These are phyloP conservation scores for Anarrhichthys ocellatus DNA, from an alignment of 2,113 vertebrate species.

Conservation along the genomic window DNA sequence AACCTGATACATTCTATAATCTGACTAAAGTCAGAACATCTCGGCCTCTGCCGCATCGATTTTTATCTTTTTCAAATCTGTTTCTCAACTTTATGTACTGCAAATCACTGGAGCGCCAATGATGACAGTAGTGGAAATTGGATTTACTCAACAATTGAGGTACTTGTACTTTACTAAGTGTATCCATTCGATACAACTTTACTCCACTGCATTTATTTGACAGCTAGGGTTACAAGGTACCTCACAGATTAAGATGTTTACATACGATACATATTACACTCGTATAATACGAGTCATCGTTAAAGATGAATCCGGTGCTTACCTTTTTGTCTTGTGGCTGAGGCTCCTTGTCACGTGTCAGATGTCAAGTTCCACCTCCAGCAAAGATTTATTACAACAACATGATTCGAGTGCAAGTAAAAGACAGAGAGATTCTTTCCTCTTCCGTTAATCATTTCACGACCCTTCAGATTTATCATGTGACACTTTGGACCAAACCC, in stretches of 20 bases:
- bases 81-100: background rate
- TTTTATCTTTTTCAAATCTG: background rate
- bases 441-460: background rate
- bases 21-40: background rate
- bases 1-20: background rate
- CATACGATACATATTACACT: too few relatives aligned
- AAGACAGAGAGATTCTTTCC: background rate
- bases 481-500: background rate
- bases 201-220: background rate
- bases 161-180: background rate
- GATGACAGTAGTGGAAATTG: background rate
- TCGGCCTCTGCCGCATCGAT: background rate
- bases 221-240: background rate
- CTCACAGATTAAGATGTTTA: background rate
- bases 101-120: background rate
- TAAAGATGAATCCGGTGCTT: too few relatives aligned
- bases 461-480: background rate
- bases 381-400: background rate
- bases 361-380: background rate
- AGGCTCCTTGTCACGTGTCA: background rate
- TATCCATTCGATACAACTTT: background rate
- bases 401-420: background rate
- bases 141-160: background rate
- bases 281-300: too few relatives aligned
- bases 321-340: background rate